These are phyloP conservation scores for Scaptomyza hsui DNA, from an alignment of 1,140 invertebrate species.

Conservation along the genomic window DNA sequence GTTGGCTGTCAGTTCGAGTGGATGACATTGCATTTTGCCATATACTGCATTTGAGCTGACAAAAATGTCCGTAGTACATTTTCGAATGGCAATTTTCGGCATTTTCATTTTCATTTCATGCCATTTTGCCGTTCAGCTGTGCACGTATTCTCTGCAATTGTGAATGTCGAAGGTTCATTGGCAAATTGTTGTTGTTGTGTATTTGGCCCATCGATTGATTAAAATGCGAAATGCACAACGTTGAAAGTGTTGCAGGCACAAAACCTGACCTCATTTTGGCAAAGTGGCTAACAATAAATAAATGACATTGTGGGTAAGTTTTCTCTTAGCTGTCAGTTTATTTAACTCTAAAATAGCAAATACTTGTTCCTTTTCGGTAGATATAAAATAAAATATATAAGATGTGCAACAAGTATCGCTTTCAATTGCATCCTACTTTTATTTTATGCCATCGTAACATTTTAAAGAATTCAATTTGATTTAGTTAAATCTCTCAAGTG, in stretches of 20 bases:
- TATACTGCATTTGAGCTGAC: slow-evolving; percentile 7
- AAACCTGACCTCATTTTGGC: slow-evolving; percentile 6
- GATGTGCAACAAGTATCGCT: neutral
- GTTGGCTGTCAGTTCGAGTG: slow-evolving; percentile 23
- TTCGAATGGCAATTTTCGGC: slow-evolving; percentile 27
- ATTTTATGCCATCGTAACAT: neutral
- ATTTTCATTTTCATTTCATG: slow-evolving; percentile 18
- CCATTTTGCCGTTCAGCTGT: neutral
- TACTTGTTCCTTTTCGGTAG: too few species aligned
- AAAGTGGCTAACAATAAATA: neutral
- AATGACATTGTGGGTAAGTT: neutral
- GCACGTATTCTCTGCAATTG: slow-evolving; percentile 14
- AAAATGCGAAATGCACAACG: slow-evolving; percentile 33
- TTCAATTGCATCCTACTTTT: neutral
- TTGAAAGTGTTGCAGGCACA: slow-evolving; percentile 4
- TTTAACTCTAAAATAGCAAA: too few species aligned
- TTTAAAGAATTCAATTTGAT: slow-evolving; percentile 16
- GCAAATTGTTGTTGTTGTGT: slow-evolving; percentile 23
- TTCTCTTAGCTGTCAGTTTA: neutral
- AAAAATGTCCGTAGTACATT: slow-evolving; percentile 28
- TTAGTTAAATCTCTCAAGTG: slow-evolving; percentile 2
- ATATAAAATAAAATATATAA: too few species aligned
- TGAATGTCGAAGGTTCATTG: slow-evolving; percentile 24
- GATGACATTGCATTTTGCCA: slow-evolving; percentile 33
- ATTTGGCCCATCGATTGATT: slow-evolving; percentile 45